These are phyloP conservation scores for Drosophila pseudotakahashii DNA, from an alignment of 2,888 invertebrate species.

Conservation along the genomic window DNA sequence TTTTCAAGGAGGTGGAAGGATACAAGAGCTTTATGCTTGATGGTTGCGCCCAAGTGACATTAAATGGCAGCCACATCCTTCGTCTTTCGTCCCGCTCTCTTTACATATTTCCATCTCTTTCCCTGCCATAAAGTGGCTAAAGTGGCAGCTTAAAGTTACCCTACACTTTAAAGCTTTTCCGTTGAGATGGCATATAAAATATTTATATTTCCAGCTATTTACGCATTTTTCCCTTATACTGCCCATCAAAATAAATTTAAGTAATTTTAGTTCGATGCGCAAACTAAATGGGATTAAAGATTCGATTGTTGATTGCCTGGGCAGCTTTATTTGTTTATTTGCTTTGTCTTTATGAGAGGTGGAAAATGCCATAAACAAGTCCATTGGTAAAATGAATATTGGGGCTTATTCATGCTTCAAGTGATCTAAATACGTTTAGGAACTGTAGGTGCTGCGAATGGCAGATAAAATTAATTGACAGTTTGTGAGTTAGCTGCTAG, in stretches of 20 bases:
- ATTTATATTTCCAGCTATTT: slow-evolving; percentile 58
- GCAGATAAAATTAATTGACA: slow-evolving; percentile 12
- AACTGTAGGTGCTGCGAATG: neutral
- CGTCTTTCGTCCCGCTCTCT: slow-evolving; percentile 17
- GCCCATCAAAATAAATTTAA: slow-evolving; percentile 74
- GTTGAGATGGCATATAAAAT: slow-evolving; percentile 52
- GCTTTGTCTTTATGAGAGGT: slow-evolving; percentile 24
- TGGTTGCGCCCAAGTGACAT: slow-evolving; percentile 78
- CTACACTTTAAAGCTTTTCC: slow-evolving; percentile 61
- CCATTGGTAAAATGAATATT: slow-evolving; percentile 24
- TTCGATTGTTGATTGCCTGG: slow-evolving; percentile 52
- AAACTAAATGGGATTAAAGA: slow-evolving; percentile 69
- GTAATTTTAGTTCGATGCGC: slow-evolving; percentile 52
- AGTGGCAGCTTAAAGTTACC: slow-evolving; percentile 69
- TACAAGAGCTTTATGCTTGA: slow-evolving; percentile 70
- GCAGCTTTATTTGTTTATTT: slow-evolving; percentile 53
- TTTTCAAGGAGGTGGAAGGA: slow-evolving; percentile 57
- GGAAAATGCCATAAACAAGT: neutral
- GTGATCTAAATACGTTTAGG: slow-evolving; percentile 1
- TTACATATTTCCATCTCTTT: neutral
- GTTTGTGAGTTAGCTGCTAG: neutral
- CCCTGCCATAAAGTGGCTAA: slow-evolving; percentile 68
- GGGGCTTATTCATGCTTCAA: slow-evolving; percentile 14
- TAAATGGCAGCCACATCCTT: slow-evolving; percentile 72
- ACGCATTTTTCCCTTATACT: slow-evolving; percentile 65